Conservation (phyloP, 2,113 vertebrate species). For the Oceanites oceanicus region DNA sequence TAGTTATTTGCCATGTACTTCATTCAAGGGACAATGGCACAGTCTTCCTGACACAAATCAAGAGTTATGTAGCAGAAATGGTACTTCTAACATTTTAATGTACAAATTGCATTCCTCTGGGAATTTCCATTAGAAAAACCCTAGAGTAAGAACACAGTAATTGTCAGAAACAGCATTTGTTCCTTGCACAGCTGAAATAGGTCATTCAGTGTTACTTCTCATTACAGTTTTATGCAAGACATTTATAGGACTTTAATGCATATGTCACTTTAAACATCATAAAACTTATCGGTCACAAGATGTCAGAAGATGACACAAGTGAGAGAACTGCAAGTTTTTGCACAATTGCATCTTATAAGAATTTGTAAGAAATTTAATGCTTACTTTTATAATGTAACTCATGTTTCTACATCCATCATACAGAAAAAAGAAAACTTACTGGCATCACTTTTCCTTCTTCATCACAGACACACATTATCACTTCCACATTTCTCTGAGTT, state of each 20-base stretch:
- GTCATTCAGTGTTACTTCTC: background rate
- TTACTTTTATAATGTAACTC: background rate
- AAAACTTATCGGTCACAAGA: background rate
- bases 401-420: background rate
- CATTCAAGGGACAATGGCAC: background rate
- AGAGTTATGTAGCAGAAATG: background rate
- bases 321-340: background rate
- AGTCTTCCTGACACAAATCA: background rate
- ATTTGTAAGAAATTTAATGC: background rate
- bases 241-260: background rate
- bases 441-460: constrained; percentile 91
- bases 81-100: background rate
- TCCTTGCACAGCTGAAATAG: constrained; percentile 43
- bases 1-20: background rate
- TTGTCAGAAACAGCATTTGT: constrained; percentile 30
- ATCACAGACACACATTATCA: constrained; percentile 95
- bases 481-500: constrained; percentile 95
- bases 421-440: constrained; percentile 70
- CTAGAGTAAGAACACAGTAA: background rate
- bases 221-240: background rate
- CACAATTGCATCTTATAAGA: background rate
- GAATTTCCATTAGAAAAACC: constrained; percentile 13
- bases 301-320: background rate
- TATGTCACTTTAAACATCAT: background rate
- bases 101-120: background rate